phyloP scores from a whole-genome alignment of 2,797 vertebrate genomes.

The Streptopelia turtur region DNA sequence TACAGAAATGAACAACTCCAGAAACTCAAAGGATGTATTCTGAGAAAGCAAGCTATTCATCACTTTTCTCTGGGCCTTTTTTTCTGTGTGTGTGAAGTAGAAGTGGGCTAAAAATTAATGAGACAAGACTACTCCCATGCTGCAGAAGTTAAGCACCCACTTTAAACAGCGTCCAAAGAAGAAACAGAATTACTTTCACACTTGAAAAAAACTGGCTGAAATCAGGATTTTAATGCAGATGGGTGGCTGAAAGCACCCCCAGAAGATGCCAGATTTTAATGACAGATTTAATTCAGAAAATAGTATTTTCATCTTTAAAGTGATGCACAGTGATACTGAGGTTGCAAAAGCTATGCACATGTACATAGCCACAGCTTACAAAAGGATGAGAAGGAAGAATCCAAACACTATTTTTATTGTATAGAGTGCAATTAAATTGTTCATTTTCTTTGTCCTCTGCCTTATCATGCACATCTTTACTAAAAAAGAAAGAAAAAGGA shows the following conservation, averaged over 20 bases:
- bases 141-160: not conserved
- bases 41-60: not conserved
- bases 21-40: not conserved
- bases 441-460: not conserved
- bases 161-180: not conserved
- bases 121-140: not conserved
- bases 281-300: not conserved
- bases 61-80: not conserved
- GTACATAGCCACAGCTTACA: not conserved
- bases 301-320: not conserved
- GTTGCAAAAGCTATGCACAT: not conserved
- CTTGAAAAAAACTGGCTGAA: not conserved
- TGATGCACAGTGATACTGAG: not conserved
- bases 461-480: rapidly evolving
- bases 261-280: not conserved
- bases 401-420: not conserved
- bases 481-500: not conserved
- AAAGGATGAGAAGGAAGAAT: not conserved
- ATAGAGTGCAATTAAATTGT: not conserved
- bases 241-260: not conserved
- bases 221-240: not conserved
- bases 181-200: not conserved
- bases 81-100: not conserved
- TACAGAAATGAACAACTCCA: not conserved
- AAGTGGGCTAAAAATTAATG: conserved; percentile 4